A percentile compares a stretch with the other conserved stretches of the same genome.
phyloP scores from a whole-genome alignment of 2,113 vertebrate genomes.

The Tupaia chinensis region DNA sequence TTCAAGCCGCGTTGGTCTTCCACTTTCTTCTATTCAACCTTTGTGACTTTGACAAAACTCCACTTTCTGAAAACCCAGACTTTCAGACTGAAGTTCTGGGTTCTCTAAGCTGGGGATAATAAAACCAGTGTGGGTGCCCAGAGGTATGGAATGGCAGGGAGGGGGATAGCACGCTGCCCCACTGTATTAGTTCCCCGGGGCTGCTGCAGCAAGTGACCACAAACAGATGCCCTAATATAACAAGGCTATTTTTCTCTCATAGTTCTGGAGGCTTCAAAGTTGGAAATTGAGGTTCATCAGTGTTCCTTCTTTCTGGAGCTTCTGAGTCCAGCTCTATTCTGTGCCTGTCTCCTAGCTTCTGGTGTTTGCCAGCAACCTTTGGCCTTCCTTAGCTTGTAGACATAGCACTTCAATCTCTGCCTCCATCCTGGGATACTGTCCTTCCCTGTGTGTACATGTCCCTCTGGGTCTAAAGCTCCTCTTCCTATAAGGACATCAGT shows the following conservation, averaged over 20 bases:
- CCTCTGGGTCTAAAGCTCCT: not conserved
- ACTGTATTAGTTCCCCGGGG: not conserved
- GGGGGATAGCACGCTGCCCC: too few relatives aligned
- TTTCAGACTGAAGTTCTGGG: not conserved
- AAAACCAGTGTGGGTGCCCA: not conserved
- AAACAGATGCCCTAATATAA: not conserved
- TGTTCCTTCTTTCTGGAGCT: not conserved
- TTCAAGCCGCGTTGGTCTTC: not conserved
- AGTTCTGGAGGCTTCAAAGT: not conserved
- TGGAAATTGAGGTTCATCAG: not conserved
- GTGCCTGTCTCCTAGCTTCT: not conserved
- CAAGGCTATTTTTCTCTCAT: not conserved
- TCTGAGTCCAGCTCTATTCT: not conserved
- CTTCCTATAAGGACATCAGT: not conserved
- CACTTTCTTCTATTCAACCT: not conserved
- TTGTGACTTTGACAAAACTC: not conserved
- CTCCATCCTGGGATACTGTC: not conserved
- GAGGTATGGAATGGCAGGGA: rapidly evolving
- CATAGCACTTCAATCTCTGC: not conserved
- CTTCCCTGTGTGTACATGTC: not conserved
- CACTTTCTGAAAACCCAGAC: not conserved
- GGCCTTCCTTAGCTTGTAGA: not conserved
- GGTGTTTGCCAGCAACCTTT: not conserved
- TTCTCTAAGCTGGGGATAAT: not conserved
- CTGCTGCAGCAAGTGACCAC: not conserved